Percentiles rank a stretch among this genome's conserved stretches.
Conservation (phyloP, 2,797 vertebrate species). For the Eurystomus glaucurus region DNA sequence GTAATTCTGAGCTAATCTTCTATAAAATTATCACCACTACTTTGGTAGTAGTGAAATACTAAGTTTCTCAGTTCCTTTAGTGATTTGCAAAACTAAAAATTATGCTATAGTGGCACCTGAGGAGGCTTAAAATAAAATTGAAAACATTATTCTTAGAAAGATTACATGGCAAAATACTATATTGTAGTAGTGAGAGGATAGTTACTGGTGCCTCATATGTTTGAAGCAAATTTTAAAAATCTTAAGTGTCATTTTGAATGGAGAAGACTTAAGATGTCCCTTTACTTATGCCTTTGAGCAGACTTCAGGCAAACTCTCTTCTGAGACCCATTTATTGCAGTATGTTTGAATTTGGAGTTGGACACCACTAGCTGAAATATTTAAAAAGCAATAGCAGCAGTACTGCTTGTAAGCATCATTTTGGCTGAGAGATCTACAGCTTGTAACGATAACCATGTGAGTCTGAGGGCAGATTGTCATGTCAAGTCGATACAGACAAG, state of each 20-base stretch:
- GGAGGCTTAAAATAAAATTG: background rate
- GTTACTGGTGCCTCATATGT: background rate
- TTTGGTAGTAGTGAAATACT: background rate
- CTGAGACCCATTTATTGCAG: background rate
- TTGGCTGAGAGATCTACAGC: background rate
- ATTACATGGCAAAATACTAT: background rate
- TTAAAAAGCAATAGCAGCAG: background rate
- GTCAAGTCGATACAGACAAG: background rate
- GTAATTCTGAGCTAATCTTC: background rate
- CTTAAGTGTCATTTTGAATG: background rate
- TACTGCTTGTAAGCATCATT: background rate
- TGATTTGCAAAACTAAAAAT: background rate
- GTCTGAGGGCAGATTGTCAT: background rate
- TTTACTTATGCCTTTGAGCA: background rate
- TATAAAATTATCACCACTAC: background rate
- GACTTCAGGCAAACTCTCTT: background rate
- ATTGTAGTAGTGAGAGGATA: background rate
- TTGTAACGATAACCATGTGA: background rate
- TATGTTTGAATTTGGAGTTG: background rate
- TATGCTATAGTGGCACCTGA: background rate
- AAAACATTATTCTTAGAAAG: background rate
- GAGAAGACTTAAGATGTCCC: background rate
- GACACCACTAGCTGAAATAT: background rate
- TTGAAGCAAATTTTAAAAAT: background rate
- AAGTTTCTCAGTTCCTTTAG: background rate